Conservation (phyloP, 2,888 invertebrate genomes). For the Xestia xanthographa region DNA sequence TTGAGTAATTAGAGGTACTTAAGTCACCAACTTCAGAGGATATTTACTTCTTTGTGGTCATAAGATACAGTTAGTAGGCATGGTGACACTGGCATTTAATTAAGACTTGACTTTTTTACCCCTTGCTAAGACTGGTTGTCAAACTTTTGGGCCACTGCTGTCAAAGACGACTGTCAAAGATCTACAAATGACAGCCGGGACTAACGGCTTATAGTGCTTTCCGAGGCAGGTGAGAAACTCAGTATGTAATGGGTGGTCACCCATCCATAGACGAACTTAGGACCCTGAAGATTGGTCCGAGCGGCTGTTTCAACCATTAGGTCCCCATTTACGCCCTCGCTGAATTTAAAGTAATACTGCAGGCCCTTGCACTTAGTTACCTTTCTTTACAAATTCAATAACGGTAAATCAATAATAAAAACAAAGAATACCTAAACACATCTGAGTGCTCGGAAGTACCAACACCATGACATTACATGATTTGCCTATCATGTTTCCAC, state of each 20-base stretch:
- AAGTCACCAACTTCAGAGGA: neutral
- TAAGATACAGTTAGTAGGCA: neutral
- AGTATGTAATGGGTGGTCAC: too few relatives aligned
- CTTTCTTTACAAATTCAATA: neutral
- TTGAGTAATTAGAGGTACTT: neutral
- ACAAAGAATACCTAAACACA: neutral
- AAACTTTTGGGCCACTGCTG: too few relatives aligned
- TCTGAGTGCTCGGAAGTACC: slow-evolving; percentile 24
- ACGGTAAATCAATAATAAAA: slow-evolving; percentile 9
- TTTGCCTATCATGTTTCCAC: slow-evolving; percentile 30
- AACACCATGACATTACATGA: slow-evolving; percentile 9
- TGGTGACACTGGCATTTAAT: neutral
- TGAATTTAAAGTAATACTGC: neutral
- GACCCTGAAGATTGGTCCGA: neutral
- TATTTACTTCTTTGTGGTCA: neutral
- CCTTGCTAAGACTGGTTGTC: too few relatives aligned
- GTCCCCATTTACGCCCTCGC: too few relatives aligned
- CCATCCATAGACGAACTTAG: neutral
- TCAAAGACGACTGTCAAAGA: too few relatives aligned
- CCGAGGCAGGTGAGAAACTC: too few relatives aligned
- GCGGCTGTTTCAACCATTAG: too few relatives aligned
- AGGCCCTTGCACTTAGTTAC: neutral
- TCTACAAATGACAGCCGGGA: too few relatives aligned
- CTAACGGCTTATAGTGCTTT: too few relatives aligned
- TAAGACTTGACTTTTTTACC: too few relatives aligned